These are phyloP conservation scores for Menura novaehollandiae DNA, from an alignment of 2,113 vertebrate genomes.

Conservation along the genomic window DNA sequence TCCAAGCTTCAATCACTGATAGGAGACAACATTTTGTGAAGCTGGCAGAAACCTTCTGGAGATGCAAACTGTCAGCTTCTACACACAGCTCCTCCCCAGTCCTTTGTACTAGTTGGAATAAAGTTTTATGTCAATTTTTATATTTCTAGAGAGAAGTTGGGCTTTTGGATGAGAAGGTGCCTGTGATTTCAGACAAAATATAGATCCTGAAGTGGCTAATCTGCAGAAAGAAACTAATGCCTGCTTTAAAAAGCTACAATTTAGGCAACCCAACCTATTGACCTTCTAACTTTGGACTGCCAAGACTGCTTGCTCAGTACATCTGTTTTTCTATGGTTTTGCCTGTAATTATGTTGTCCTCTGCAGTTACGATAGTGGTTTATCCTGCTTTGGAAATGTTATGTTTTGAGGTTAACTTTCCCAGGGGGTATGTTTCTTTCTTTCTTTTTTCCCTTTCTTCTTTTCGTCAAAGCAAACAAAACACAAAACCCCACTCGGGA, in stretches of 20 bases:
- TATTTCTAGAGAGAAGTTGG: neutral
- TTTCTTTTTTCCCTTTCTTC: conserved; percentile 50
- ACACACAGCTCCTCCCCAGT: neutral
- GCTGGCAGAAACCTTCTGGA: neutral
- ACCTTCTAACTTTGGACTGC: conserved; percentile 62
- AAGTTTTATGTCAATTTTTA: neutral
- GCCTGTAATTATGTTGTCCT: conserved; percentile 65
- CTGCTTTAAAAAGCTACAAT: conserved; percentile 19
- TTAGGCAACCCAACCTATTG: conserved; percentile 63
- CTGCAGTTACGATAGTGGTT: conserved; percentile 39
- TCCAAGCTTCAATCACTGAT: neutral
- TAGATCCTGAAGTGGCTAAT: neutral
- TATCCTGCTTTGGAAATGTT: conserved; percentile 50
- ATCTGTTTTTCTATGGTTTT: conserved; percentile 54
- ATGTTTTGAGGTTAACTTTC: conserved; percentile 52
- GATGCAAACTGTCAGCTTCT: neutral
- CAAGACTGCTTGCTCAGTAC: conserved; percentile 52
- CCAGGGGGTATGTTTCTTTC: conserved; percentile 57
- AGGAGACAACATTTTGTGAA: neutral
- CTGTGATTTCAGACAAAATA: conserved; percentile 22
- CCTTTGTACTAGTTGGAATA: neutral
- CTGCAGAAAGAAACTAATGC: conserved; percentile 23
- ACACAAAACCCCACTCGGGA: conserved; percentile 38
- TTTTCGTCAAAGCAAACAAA: conserved; percentile 58
- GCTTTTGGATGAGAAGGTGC: neutral